phyloP scores from a whole-genome alignment of 1,140 invertebrate species.

The Adoxophyes honmai region DNA sequence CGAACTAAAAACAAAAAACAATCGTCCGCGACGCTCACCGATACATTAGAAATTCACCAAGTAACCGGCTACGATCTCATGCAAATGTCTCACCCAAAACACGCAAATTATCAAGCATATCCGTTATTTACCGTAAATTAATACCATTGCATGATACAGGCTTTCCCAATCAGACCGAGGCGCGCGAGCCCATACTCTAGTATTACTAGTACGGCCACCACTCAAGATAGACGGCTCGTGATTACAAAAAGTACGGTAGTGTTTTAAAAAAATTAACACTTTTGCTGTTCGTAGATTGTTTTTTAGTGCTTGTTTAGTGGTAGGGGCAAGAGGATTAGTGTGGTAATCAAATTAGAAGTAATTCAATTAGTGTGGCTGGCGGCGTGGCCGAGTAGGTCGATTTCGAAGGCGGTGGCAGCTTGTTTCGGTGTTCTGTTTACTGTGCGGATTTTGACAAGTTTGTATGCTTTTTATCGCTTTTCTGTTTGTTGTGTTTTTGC shows the following conservation, averaged over 20 bases:
- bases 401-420: background rate
- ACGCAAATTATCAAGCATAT: too few relatives aligned
- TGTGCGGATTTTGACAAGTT: constrained; percentile 3
- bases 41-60: too few relatives aligned
- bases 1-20: too few relatives aligned
- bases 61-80: too few relatives aligned
- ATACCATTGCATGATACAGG: constrained; percentile 59
- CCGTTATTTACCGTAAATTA: constrained; percentile 17
- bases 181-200: constrained; percentile 42
- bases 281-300: background rate
- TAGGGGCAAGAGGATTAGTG: constrained; percentile 35
- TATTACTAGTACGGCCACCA: constrained; percentile 52
- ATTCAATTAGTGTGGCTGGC: constrained; percentile 57
- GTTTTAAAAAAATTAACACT: constrained; percentile 28
- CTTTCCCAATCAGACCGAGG: constrained; percentile 66
- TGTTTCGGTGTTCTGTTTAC: constrained; percentile 7
- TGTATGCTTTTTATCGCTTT: background rate
- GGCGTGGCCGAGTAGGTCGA: constrained; percentile 28
- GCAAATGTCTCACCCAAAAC: too few relatives aligned
- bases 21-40: too few relatives aligned
- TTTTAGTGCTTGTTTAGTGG: constrained; percentile 18
- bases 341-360: constrained; percentile 68
- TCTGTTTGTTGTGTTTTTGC: too few relatives aligned
- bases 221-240: constrained; percentile 52
- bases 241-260: constrained; percentile 36